Evolutionary conservation across 1,140 invertebrate genomes (phyloP), one percentile per base, ranked within the genome.

Genomic region (Neuroterus valhalla): DNA sequence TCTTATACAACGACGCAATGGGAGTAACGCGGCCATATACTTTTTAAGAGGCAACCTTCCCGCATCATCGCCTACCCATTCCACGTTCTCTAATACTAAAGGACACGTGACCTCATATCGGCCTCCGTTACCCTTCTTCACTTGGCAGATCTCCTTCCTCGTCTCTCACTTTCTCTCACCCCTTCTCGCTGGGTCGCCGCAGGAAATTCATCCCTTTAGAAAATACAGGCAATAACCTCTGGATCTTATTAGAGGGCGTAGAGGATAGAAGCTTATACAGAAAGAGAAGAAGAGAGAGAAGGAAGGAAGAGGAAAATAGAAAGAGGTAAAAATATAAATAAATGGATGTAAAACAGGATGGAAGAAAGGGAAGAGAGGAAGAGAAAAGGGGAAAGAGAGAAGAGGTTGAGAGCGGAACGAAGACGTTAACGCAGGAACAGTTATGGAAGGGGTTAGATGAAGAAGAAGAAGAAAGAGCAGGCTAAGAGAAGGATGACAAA

Each of bases 221-320:
- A 89, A 89, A 89, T 88, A 87, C 86, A 88, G 84, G 86, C 86
- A 88, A 88, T 88, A 89, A 89, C 86, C 84, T 84, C 78, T 76
- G 81, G 81, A 87, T 87, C 82, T 86, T 81, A 79, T 82, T 82
- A 83, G 71, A 74, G 68, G 74, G 75, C 77, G 75, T 62, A 42
- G 43, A 74, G 55, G 45, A 62, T 62, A 14, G n/a, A 62, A 62
- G 21, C 14, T 23, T 38, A 62, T 45, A 70, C 55, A 70, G 62
- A 68, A 67, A 46, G 55, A 73, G 71, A 52, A 46, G 48, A 48
- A 68, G 62, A 70, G 44, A 11, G 31, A 68, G 66, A n/a, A 38
- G 5, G 68, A 75, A 71, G 45, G 78, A 76, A 70, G 80, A 67
- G 48, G 74, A 55, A 71, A 67, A 31, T 52, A 68, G 68, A 71